Evolutionary conservation across 1,140 invertebrate genomes (phyloP), one percentile per base, ranked within the genome.

Genomic region (Leptinotarsa defecta): DNA sequence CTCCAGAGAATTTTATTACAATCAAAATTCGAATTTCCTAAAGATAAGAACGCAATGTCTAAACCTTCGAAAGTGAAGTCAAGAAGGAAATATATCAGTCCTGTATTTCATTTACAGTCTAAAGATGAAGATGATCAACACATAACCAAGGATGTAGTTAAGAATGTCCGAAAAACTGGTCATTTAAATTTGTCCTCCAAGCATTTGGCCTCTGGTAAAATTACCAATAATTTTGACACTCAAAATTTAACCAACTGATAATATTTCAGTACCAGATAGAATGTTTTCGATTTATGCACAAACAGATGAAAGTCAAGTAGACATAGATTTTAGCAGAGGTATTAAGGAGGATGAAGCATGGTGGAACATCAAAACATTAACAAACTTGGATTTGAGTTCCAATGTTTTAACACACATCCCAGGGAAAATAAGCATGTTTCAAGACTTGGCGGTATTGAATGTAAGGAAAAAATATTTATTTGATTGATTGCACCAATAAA

Each of bases 281-380:
- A 89, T 96, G 49, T 96, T 94, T 91, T 90, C 89, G 79, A 91
- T 97, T 79, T 93, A 96, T 83, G 90, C 93, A 78, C 87, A 93
- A 77, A 88, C 90, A 82, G 86, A 92, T 86, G 87, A 91, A 83
- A 82, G 92, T 81, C 87, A 90, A 43, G 86, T 93, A 11, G 92
- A 94, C 81, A 91, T 92, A 78, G 88, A 91, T 76, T 84, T 86
- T 62, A 81, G 84, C n/a, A 81, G 82, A 79, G 86, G 24, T 15
- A 67, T 76, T 17, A 85, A 86, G 17, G 90, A 92, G 61, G 87
- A 88, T 62, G 89, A 90, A 74, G 89, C 90, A 65, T 97, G 95
- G 95, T 97, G 95, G 95, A 94, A 94, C 84, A 90, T 92, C 81
- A 91, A 93, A 77, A 90, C 93, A 3, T 85, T 96, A 4, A 93